Base-by-base conservation (phyloP, 1,140 invertebrate genomes). In the Penaeus vannamei region DNA sequence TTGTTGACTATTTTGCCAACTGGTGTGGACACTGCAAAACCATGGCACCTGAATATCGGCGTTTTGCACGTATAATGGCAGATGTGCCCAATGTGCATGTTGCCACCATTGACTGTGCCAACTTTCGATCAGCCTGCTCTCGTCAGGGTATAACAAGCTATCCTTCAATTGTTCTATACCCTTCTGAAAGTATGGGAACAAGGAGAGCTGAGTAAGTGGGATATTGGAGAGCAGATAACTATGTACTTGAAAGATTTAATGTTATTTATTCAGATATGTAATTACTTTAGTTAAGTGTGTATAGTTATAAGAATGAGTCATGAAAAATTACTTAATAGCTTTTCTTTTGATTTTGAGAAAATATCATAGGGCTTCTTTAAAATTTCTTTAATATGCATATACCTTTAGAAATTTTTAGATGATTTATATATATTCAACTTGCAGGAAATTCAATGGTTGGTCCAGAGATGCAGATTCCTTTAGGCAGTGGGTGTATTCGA, bases 81-180 rank as follows among this genome's bases (percentile, higher is more conserved):
- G 92, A 93, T 59, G 91, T 93, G 23, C 92, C 93, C 26, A 93
- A 94, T 89, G 93, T 96, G 8, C 93, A 94, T 91, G 94, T 96
- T 91, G 96, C 95, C 23, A 96, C 96, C 88, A 95, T 97, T 1
- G 97, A 97, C 93, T 97, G 96, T 93, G 95, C 96, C 92, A 95
- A 96, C 92, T 95, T 97, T 91, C 95, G 95, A 93, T 92, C 93
- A 61, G 92, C 97, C n/a, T 97, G 96, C 93, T 93, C 94, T 84
- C 93, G 95, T 92, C 93, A 96, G 92, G 93, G 94, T 53, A 95
- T 97, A 81, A 93, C 93, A 72, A 95, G 94, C 29, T 97, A 96
- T 93, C 96, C 96, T 22, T 95, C 95, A 0, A 93, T 97, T 2
- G 91, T 95, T 14, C 92, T 96, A 85, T 96, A 91, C 36, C 87